These are phyloP conservation scores for Linurgus olivaceus DNA, from an alignment of 2,797 vertebrate species.

Conservation along the genomic window DNA sequence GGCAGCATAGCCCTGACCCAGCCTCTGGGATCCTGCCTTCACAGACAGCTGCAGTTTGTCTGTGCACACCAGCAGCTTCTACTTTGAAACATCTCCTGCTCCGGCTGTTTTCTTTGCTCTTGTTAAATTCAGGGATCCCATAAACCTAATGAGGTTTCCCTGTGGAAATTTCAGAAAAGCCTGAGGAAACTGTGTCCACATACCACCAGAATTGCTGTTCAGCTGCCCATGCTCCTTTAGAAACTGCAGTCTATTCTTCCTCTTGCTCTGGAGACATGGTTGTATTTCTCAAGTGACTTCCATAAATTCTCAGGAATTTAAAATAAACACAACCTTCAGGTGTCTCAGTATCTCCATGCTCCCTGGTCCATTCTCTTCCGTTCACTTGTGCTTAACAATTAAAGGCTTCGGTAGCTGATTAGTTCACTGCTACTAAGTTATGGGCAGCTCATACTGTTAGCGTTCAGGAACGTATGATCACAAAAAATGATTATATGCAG, in stretches of 20 bases:
- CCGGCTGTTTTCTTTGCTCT: background rate
- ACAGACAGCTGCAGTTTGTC: background rate
- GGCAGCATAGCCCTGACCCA: background rate
- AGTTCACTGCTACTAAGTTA: background rate
- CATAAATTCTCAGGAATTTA: background rate
- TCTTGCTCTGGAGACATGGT: background rate
- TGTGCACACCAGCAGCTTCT: background rate
- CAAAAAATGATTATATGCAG: too few species aligned
- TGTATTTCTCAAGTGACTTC: background rate
- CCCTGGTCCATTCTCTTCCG: background rate
- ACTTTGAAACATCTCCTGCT: background rate
- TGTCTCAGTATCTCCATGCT: background rate
- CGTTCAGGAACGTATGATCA: too few species aligned
- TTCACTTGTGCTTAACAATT: background rate
- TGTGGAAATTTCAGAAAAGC: background rate
- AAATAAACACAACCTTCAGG: background rate
- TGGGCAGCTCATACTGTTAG: background rate
- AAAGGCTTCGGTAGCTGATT: background rate
- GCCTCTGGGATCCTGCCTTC: background rate
- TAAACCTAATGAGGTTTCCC: background rate
- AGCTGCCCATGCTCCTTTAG: background rate
- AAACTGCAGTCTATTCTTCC: background rate
- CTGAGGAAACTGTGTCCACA: background rate
- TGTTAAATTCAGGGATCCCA: background rate
- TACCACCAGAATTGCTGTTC: background rate